Evolutionary conservation across 2,797 vertebrate genomes (phyloP).

Genomic region (Coracias cyanogaster): DNA sequence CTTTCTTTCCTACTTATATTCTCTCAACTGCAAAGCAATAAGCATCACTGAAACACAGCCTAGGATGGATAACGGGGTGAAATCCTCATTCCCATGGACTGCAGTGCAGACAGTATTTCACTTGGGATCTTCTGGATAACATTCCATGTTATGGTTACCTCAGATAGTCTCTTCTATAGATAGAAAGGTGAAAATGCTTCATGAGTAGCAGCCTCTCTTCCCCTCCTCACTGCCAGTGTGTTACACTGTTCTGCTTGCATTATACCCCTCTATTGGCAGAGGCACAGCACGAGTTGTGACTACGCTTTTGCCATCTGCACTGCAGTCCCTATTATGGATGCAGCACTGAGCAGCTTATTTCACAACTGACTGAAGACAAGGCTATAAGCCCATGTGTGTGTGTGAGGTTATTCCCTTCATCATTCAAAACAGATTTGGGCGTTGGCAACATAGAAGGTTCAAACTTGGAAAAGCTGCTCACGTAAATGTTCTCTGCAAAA

Average conservation of each 20-base stretch:
- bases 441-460: background rate
- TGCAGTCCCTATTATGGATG: conserved; percentile 73
- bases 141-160: rapidly evolving
- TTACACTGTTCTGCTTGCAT: background rate
- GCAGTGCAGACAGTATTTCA: background rate
- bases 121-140: background rate
- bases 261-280: background rate
- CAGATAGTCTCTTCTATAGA: background rate
- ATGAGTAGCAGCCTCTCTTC: background rate
- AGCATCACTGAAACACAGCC: background rate
- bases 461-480: background rate
- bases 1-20: background rate
- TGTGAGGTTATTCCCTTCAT: background rate
- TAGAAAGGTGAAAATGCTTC: background rate
- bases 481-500: background rate
- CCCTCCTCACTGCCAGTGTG: background rate
- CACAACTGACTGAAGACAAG: conserved; percentile 56
- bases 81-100: background rate
- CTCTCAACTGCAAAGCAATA: background rate
- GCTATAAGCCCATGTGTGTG: background rate
- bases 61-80: background rate
- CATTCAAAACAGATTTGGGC: background rate
- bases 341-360: conserved; percentile 65
- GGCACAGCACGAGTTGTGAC: conserved; percentile 6
- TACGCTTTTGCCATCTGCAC: conserved; percentile 57